Base-by-base conservation (phyloP, 2,113 vertebrate genomes). In the Tachysurus fulvidraco region DNA sequence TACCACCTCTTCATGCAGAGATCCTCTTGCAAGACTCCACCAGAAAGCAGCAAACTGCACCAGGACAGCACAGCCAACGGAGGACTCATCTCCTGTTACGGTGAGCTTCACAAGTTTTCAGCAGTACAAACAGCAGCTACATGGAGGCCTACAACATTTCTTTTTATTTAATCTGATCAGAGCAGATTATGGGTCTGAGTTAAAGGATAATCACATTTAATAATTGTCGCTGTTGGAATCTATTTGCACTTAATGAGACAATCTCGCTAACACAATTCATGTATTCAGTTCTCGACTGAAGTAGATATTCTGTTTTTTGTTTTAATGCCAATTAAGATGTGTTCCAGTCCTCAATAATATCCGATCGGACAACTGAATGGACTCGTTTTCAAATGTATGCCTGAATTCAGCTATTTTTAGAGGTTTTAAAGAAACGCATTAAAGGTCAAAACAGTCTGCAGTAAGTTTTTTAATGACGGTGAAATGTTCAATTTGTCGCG, bases 1-100 rank as follows among this genome's bases (percentile, higher is more conserved):
- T 98, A 96, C 93, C 96, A 98, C 85, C 96, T 98, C 93, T 99
- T 97, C 93, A 94, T 96, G 96, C 97, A 97, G 91, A 96, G 96
- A 91, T 95, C 96, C 12, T 93, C 96, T 83, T 97, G 97, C 94
- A 98, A 98, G 94, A 97, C 97, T 17, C 96, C 97, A 84, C 95
- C 97, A 84, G 97, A 97, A 90, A 95, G 95, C 93, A 93, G 91
- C 94, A 96, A 97, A 92, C 96, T 97, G 90, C 96, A 97, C 87
- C 96, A 94, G 81, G 97, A 98, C 83, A 90, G 92, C 88, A 92
- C 94, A 89, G 97, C 96, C 95, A 96, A 95, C 96, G 96, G 96
- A 94, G 94, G 95, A 90, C 93, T 97, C 91, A 92, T 97, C 90
- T 90, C 96, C 73, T 98, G 96, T 91, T 99, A 98, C 93, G 97